Conservation (phyloP, 1,140 invertebrate genomes). For the Lanistes nyassanus region DNA sequence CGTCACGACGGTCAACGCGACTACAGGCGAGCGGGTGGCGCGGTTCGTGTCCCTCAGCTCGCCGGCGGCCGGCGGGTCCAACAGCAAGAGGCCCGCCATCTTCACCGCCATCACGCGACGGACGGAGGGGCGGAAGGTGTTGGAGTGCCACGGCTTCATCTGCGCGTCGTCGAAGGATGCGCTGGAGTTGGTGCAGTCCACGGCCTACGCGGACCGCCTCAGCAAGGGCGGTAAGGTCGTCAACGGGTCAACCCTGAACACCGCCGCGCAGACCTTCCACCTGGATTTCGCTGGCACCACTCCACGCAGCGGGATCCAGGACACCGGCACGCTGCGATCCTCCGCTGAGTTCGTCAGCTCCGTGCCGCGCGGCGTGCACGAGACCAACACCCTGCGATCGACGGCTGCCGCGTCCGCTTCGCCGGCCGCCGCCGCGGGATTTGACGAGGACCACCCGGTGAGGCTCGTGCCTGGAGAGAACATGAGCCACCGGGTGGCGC, state of each 20-base stretch:
- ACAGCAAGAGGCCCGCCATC: slow-evolving; percentile 87
- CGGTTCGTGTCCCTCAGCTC: slow-evolving; percentile 96
- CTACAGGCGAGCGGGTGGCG: slow-evolving; percentile 61
- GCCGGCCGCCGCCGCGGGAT: neutral
- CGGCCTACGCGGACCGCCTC: slow-evolving; percentile 51
- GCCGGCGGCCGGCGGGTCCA: slow-evolving; percentile 69
- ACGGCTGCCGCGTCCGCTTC: slow-evolving; percentile 4
- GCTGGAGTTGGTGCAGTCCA: slow-evolving; percentile 59
- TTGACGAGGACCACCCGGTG: slow-evolving; percentile 25
- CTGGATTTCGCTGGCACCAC: neutral
- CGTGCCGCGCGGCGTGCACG: slow-evolving; percentile 10
- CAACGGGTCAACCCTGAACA: neutral
- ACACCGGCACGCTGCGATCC: slow-evolving; percentile 9
- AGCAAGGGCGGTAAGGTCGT: slow-evolving; percentile 38
- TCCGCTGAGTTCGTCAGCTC: slow-evolving; percentile 2
- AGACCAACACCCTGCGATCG: slow-evolving; percentile 12
- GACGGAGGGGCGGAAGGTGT: slow-evolving; percentile 95
- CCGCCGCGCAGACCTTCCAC: neutral
- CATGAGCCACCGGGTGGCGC: slow-evolving; percentile 37
- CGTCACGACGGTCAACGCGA: slow-evolving; percentile 45
- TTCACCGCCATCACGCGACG: slow-evolving; percentile 95
- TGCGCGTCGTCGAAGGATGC: slow-evolving; percentile 75
- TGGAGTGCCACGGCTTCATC: slow-evolving; percentile 99
- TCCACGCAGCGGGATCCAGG: neutral
- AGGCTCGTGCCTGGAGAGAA: slow-evolving; percentile 33